These are phyloP conservation scores for Nannoperca australis DNA, from an alignment of 2,797 vertebrate species.

Conservation along the genomic window DNA sequence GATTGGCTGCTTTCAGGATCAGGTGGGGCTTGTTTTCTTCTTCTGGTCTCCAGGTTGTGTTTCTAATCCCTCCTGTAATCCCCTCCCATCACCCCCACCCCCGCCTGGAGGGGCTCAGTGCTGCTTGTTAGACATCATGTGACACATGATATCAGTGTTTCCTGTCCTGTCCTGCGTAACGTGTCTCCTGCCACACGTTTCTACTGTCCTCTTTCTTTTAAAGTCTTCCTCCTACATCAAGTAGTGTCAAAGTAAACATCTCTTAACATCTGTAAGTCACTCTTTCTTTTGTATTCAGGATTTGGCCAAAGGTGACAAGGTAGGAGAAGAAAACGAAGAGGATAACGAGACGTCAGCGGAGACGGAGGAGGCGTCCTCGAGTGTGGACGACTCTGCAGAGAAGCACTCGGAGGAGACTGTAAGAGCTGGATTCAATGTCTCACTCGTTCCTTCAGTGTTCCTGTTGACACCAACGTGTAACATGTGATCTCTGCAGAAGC, in stretches of 20 bases:
- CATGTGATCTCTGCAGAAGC: slow-evolving; percentile 51
- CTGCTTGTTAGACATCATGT: no score
- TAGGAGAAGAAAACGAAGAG: fast-evolving
- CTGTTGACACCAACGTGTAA: background rate
- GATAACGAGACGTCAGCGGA: slow-evolving; percentile 1
- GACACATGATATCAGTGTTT: no score
- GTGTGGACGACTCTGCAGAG: slow-evolving; percentile 30
- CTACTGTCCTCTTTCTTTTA: background rate
- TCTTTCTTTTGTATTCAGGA: background rate
- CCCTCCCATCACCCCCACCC: slow-evolving; percentile 4
- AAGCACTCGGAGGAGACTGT: slow-evolving; percentile 46
- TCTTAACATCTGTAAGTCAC: no score
- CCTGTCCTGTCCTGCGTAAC: no score
- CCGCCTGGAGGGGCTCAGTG: background rate
- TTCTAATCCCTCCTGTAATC: slow-evolving; percentile 1
- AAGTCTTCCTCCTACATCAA: background rate
- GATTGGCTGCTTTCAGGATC: slow-evolving; percentile 12
- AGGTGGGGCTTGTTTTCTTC: slow-evolving; percentile 52
- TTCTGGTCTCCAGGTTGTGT: background rate
- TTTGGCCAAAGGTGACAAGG: background rate
- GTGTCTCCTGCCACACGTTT: background rate
- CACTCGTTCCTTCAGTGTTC: background rate
- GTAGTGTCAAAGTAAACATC: no score
- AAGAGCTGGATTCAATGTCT: no score
- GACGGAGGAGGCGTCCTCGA: slow-evolving; percentile 25